Evolutionary conservation across 2,113 vertebrate species (phyloP).

Genomic region (cat (Felis catus)): F.catus_Fca126_mat1.0 CM031420.1:23707501-23708000

Average conservation of each 20-base stretch:
- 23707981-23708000: no score
- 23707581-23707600: no score
- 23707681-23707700: background rate
- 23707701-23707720: background rate
- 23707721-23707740: background rate
- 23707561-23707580: no score
- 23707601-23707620: no score
- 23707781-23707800: background rate
- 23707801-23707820: background rate
- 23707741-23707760: background rate
- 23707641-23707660: no score
- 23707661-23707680: no score
- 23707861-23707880: background rate
- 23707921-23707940: background rate
- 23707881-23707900: background rate
- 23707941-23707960: background rate
- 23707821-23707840: background rate
- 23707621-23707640: no score
- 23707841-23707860: background rate
- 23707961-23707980: background rate
- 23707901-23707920: background rate
- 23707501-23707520: no score
- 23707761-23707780: background rate
- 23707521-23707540: no score
- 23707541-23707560: no score